phyloP scores from a whole-genome alignment of 2,888 invertebrate species.

The Eutolmus rufibarbis region DNA sequence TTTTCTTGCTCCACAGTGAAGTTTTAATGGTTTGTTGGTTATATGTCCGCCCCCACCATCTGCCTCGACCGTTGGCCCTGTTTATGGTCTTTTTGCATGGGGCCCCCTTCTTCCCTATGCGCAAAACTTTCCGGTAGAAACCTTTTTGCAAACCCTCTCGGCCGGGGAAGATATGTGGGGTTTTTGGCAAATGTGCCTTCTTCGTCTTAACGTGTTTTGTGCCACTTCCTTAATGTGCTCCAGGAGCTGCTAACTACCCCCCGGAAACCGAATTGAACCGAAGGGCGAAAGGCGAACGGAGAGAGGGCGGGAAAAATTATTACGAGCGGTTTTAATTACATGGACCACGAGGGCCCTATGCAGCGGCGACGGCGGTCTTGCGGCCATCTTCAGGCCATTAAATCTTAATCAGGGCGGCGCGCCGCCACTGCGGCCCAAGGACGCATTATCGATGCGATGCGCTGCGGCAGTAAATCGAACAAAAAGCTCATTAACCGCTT shows the following conservation, averaged over 20 bases:
- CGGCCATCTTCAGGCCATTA: slow-evolving; percentile 1
- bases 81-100: slow-evolving; percentile 25
- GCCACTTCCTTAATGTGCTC: slow-evolving; percentile 28
- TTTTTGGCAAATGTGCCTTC: slow-evolving; percentile 25
- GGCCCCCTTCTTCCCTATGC: neutral
- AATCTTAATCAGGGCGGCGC: slow-evolving; percentile 39
- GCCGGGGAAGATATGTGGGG: slow-evolving; percentile 32
- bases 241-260: slow-evolving; percentile 10
- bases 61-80: slow-evolving; percentile 30
- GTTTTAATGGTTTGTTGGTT: slow-evolving; percentile 41
- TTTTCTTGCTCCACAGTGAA: slow-evolving; percentile 5
- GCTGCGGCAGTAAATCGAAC: slow-evolving; percentile 32
- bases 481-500: slow-evolving; percentile 45
- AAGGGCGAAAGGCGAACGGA: neutral
- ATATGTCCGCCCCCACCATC: slow-evolving; percentile 38
- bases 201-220: slow-evolving; percentile 37
- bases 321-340: slow-evolving; percentile 34
- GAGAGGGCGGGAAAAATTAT: slow-evolving; percentile 23
- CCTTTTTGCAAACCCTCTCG: neutral
- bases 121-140: neutral
- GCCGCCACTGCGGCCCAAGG: neutral
- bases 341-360: neutral
- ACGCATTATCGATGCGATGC: neutral
- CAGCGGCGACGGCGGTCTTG: neutral
- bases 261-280: neutral